Evolutionary conservation across 2,888 invertebrate species (phyloP).

Genomic region (Drosophila ochracea): DNA sequence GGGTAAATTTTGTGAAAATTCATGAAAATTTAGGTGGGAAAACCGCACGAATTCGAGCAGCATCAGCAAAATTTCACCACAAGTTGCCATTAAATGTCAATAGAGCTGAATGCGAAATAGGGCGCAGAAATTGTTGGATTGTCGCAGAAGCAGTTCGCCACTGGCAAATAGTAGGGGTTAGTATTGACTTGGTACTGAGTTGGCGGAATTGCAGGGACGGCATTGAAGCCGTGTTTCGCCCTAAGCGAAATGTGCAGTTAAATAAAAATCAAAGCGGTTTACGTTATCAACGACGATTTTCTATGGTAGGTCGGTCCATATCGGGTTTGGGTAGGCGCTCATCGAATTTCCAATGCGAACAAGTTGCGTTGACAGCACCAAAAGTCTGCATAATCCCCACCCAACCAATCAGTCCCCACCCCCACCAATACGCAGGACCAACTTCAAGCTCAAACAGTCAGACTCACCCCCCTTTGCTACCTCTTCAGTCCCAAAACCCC

Average conservation of each 20-base stretch:
- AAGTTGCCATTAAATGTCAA: conserved; percentile 79
- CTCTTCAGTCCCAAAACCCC: neutral
- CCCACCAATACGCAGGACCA: conserved; percentile 6
- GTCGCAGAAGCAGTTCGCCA: conserved; percentile 15
- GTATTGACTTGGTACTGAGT: neutral
- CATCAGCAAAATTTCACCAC: conserved; percentile 53
- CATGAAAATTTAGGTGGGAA: conserved; percentile 45
- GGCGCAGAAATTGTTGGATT: conserved; percentile 50
- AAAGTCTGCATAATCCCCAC: conserved; percentile 62
- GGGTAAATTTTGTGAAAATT: conserved; percentile 44
- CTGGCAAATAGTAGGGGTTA: neutral
- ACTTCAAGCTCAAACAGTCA: neutral
- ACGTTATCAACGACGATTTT: conserved; percentile 73
- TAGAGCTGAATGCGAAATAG: conserved; percentile 52
- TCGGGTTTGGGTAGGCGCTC: conserved; percentile 14
- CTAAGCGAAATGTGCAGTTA: conserved; percentile 77
- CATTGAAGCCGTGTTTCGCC: conserved; percentile 38
- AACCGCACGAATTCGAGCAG: conserved; percentile 58
- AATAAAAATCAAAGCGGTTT: conserved; percentile 80
- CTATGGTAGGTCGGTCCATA: neutral
- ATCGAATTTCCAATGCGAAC: conserved; percentile 51
- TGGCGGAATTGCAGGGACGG: conserved; percentile 3
- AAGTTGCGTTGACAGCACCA: conserved; percentile 71
- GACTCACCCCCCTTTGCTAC: too few species aligned
- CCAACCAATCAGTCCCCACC: conserved; percentile 12